Percentiles rank a stretch among this genome's conserved stretches.
Conservation (phyloP, 92 coral and sea anemone species). For the Desmophyllum pertusum region DNA sequence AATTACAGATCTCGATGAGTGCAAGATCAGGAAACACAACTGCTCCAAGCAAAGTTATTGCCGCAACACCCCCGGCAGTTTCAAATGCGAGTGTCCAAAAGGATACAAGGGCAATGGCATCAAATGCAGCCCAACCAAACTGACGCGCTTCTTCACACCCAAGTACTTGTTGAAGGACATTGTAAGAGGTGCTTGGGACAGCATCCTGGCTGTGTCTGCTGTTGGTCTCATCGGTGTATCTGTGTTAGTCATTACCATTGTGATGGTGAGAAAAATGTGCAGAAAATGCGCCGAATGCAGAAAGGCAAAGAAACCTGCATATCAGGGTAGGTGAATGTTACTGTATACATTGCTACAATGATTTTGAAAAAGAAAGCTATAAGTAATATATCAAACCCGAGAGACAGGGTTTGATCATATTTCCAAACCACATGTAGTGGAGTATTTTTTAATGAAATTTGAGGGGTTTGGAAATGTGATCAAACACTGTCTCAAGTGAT, state of each 20-base stretch:
- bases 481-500: too few species aligned
- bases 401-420: too few species aligned
- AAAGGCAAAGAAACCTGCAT: conserved; percentile 1
- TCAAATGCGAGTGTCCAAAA: conserved; percentile 29
- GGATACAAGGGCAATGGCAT: not conserved
- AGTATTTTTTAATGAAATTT: too few species aligned
- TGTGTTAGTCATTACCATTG: not conserved
- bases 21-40: conserved; percentile 22
- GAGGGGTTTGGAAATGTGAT: too few species aligned
- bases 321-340: conserved; percentile 10
- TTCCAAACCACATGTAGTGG: too few species aligned
- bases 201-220: not conserved
- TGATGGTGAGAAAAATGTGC: not conserved
- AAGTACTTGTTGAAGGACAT: conserved; percentile 16
- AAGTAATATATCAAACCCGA: too few species aligned
- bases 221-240: not conserved
- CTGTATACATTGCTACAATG: too few species aligned
- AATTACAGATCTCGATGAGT: conserved; percentile 31
- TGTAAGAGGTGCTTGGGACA: conserved; percentile 1
- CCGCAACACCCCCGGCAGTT: conserved; percentile 9
- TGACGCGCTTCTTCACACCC: conserved; percentile 17
- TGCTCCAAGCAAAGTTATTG: conserved; percentile 32
- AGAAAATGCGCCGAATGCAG: not conserved
- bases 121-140: not conserved
- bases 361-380: too few species aligned